Evolutionary conservation across 2,113 vertebrate genomes (phyloP).

Genomic region (Cisticola juncidis): DNA sequence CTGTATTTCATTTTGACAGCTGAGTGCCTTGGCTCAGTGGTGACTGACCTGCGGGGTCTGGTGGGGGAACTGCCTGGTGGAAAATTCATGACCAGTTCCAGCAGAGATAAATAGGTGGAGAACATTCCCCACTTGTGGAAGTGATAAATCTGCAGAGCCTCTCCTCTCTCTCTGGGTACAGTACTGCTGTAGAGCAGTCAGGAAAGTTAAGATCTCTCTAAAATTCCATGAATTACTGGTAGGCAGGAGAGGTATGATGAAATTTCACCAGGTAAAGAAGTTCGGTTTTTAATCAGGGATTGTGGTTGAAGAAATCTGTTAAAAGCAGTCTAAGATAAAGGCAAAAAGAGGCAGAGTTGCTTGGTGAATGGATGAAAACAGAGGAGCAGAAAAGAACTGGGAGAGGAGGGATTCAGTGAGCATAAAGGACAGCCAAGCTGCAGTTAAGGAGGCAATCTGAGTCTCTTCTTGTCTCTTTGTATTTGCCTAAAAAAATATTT

Average conservation of each 20-base stretch:
- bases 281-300: background rate
- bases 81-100: background rate
- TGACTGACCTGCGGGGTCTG: background rate
- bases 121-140: background rate
- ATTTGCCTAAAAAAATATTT: background rate
- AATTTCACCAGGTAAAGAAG: background rate
- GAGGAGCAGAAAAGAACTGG: background rate
- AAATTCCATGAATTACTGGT: background rate
- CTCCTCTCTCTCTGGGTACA: background rate
- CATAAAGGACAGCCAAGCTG: background rate
- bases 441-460: background rate
- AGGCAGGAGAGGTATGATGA: fast-evolving
- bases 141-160: background rate
- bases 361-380: background rate
- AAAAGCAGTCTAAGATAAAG: background rate
- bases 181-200: background rate
- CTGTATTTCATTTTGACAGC: background rate
- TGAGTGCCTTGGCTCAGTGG: background rate
- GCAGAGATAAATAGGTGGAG: background rate
- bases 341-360: background rate
- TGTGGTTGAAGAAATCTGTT: background rate
- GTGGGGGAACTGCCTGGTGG: background rate
- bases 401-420: background rate
- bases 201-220: background rate
- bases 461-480: background rate